Evolutionary conservation across 2,797 vertebrate genomes (phyloP), one percentile per base, ranked within the genome.

Genomic region (Acanthurus leucopareius): DNA sequence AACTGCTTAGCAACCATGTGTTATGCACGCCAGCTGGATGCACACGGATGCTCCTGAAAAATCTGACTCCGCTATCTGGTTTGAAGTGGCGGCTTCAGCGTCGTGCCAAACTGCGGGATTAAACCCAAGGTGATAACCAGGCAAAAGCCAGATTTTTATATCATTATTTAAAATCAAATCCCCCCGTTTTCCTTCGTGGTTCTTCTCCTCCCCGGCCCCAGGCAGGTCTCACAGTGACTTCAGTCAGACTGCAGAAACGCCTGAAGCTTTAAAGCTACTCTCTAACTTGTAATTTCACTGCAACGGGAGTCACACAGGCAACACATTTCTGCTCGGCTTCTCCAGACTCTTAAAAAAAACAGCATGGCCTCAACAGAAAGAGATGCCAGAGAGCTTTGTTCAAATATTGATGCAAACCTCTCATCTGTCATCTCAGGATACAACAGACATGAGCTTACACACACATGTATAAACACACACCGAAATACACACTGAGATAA

Each of bases 331-430:
- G 47, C 87, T 83, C 52, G 67, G 59, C 73, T 78, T 78, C 80
- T 57, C 73, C 49, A 32, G 59, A 61, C 73, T 77, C 67, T 75
- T 89, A 78, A 88, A 92, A 91, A 84, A 92, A 91, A 84, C 85
- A 86, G 78, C 82, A 73, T 14, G 80, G 85, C 73, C 83, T 82
- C 77, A 65, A 80, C 84, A 83, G 84, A 91, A 87, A 92, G 82
- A 80, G 79, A 89, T 69, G 79, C 80, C 71, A 78, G 64, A 79
- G 85, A 16, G 63, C 89, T 93, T 94, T 93, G 91, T 94, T 95
- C 88, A 93, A 93, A 93, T 93, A 93, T 94, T 92, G 81, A 94
- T 93, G 89, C 60, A 72, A 85, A 87, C 76, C 84, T 93, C 89
- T 92, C 88, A 84, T 91, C 91, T 86, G 85, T 91, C 83, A 86